A percentile compares a stretch with the other conserved stretches of the same genome.
Evolutionary conservation across 2,113 vertebrate species (phyloP).

Genomic region (Tragelaphus imberbis): DNA sequence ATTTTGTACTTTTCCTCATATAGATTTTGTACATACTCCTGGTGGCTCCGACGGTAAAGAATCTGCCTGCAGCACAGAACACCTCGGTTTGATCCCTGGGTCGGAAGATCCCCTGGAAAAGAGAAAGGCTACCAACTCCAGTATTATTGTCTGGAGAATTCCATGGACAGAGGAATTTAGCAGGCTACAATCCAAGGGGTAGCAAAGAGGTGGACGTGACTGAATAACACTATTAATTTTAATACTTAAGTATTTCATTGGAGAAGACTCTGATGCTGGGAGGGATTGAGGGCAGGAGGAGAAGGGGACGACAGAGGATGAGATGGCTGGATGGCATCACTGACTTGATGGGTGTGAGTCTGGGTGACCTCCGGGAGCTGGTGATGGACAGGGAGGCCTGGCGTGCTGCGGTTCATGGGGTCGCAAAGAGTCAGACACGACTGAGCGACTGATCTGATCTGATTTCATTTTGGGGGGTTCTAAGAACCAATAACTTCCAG

Average conservation of each 20-base stretch:
- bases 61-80: not conserved
- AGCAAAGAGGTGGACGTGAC: not conserved
- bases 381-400: too few species aligned
- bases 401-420: too few species aligned
- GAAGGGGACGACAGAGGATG: too few species aligned
- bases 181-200: not conserved
- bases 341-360: too few species aligned
- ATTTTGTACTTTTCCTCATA: not conserved
- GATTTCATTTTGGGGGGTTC: not conserved
- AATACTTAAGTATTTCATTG: not conserved
- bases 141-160: not conserved
- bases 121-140: not conserved
- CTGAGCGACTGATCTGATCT: too few species aligned
- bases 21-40: not conserved
- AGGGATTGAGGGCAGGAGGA: too few species aligned
- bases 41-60: not conserved
- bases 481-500: not conserved
- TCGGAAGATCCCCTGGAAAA: not conserved
- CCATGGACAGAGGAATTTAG: not conserved
- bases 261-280: too few species aligned
- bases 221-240: not conserved
- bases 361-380: too few species aligned
- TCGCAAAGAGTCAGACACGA: too few species aligned
- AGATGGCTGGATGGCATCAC: too few species aligned
- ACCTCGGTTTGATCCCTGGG: accelerated